A percentile compares a stretch with the other conserved stretches of the same genome.
These are phyloP conservation scores for Physocephala rufipes DNA, from an alignment of 2,888 invertebrate genomes.

Conservation along the genomic window DNA sequence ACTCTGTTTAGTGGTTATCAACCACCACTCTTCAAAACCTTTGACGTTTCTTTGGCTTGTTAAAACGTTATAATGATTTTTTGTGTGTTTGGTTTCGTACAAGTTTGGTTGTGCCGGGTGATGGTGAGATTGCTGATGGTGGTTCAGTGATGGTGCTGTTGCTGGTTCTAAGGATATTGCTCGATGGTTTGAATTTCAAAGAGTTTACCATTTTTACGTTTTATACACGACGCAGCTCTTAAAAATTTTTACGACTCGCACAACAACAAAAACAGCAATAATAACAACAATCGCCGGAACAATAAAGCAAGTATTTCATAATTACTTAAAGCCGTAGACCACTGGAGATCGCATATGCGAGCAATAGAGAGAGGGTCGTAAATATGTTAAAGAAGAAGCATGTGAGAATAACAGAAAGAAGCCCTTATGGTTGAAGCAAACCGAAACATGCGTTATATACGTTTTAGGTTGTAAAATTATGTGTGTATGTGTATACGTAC, in stretches of 20 bases:
- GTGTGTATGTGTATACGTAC: background rate
- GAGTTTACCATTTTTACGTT: constrained; percentile 41
- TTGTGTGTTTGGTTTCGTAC: no score
- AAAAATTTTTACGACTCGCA: constrained; percentile 43
- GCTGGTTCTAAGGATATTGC: background rate
- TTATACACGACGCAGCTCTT: constrained; percentile 38
- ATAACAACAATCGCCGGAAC: background rate
- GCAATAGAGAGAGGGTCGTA: background rate
- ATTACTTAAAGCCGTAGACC: constrained; percentile 35
- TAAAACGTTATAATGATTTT: background rate
- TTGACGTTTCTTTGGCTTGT: background rate
- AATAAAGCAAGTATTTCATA: constrained; percentile 43
- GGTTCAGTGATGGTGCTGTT: background rate
- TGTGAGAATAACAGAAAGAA: background rate
- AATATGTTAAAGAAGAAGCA: background rate
- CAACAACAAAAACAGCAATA: constrained; percentile 21
- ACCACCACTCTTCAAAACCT: background rate
- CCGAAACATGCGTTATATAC: background rate
- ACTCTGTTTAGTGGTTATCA: background rate
- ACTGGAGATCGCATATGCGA: background rate
- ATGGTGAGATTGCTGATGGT: no score
- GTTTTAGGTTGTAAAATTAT: background rate
- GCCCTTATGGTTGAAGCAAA: background rate
- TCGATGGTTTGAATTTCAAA: constrained; percentile 8
- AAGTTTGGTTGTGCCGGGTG: no score